phyloP scores from a whole-genome alignment of 2,888 invertebrate genomes.

The Trichogramma dendrolimi region DNA sequence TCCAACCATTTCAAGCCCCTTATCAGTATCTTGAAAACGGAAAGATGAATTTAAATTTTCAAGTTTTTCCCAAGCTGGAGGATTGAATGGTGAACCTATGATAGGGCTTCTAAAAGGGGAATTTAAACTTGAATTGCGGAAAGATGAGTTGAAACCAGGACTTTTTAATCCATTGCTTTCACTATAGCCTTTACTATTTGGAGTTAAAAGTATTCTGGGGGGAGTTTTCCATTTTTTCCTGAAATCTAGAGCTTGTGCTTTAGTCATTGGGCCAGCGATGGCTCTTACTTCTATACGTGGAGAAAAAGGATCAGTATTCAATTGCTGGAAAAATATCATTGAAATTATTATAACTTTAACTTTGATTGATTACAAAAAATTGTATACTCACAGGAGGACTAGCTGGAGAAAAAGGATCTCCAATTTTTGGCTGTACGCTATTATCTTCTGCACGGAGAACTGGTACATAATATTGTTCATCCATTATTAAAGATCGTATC shows the following conservation, averaged over 20 bases:
- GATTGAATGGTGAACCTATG: background rate
- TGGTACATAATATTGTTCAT: slow-evolving; percentile 82
- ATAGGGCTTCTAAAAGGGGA: background rate
- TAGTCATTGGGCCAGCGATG: slow-evolving; percentile 88
- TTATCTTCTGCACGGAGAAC: slow-evolving; percentile 76
- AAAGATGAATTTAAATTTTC: slow-evolving; percentile 30
- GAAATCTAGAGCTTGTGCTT: slow-evolving; percentile 67
- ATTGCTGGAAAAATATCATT: slow-evolving; percentile 52
- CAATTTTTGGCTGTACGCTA: slow-evolving; percentile 70
- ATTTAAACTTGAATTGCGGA: slow-evolving; percentile 38
- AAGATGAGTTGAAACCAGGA: slow-evolving; percentile 30
- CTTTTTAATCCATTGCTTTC: slow-evolving; percentile 27
- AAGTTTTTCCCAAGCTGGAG: slow-evolving; percentile 17
- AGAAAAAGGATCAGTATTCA: slow-evolving; percentile 64
- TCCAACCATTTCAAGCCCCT: slow-evolving; percentile 84
- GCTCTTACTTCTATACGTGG: slow-evolving; percentile 76
- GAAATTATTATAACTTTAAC: slow-evolving; percentile 7
- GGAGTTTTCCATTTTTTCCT: slow-evolving; percentile 81
- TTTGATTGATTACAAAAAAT: slow-evolving; percentile 4
- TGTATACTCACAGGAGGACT: slow-evolving; percentile 61
- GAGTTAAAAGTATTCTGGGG: slow-evolving; percentile 54
- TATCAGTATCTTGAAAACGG: slow-evolving; percentile 70
- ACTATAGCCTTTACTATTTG: slow-evolving; percentile 28
- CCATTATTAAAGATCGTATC: slow-evolving; percentile 64
- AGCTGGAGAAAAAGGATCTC: slow-evolving; percentile 72